Base-by-base conservation (phyloP, 2,113 vertebrate genomes). In the Pterocles gutturalis region DNA sequence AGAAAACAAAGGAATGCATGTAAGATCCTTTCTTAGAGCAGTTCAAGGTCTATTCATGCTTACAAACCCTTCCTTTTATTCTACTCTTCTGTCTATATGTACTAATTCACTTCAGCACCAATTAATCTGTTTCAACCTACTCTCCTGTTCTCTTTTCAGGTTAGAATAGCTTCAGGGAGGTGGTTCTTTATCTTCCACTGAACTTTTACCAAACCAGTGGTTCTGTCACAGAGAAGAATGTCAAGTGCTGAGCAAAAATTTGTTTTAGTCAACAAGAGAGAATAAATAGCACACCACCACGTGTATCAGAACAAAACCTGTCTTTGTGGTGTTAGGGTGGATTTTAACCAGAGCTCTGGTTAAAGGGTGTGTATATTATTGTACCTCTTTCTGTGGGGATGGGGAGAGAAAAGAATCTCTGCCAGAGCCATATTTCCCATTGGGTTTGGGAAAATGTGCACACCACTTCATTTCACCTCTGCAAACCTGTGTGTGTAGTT, bases 51-150 rank as follows among this genome's bases (percentile, higher is more conserved):
- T 79, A 8, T 10, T 26, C 13, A 26, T 48, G 38, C 36, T 79
- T 62, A 57, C 11, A 90, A 38, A 9, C 6, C 8, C 4, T 20
- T 70, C 29, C 34, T 84, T 88, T 87, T 73, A 54, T 87, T 77
- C 41, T 24, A 1, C 13, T 62, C 18, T 43, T 71, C 41, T 87
- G 7, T 69, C 3, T 76, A 13, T 15, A 9, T 25, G 48, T 8
- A 69, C 12, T 65, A 83, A 88, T 66, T 80, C 60, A n/a, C 17
- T 57, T 77, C 34, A 61, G 24, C 41, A 76, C 21, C 24, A 69
- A 21, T 85, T 85, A 55, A 85, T 83, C 24, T 73, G 62, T 83
- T 93, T 82, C 85, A 80, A 71, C 70, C 62, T 83, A 26, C 38
- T 83, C 49, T 73, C 17, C 26, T 24, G 83, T 53, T 41, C 22